Evolutionary conservation across 1,140 invertebrate species (phyloP), one percentile per base, ranked within the genome.

Genomic region (Asobara japonica): DNA sequence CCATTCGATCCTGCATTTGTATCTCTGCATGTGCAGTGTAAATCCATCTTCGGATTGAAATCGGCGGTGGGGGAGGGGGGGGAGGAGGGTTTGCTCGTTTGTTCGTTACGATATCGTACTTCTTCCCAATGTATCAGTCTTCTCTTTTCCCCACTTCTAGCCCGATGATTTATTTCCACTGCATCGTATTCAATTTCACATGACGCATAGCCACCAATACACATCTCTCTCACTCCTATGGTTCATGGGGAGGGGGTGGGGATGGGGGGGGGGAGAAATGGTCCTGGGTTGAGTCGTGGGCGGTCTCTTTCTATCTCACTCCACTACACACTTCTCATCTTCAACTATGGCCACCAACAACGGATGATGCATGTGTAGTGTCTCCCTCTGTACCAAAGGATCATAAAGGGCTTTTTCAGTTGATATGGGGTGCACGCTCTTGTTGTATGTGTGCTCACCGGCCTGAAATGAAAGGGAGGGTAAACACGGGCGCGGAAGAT

Each of bases 151-250:
- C 41, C 38, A 18, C 13, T 18, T 65, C n/a, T 25, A n/a, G n/a
- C 25, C 30, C 41, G 8, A 67, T 73, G 72, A 73, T 73, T 73
- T 73, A 73, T 73, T 68, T 29, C 72, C 22, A 25, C 29, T 36
- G 72, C 65, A 64, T 73, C 71, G 71, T 31, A 73, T 73, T 73
- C 56, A 73, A 73, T 73, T 73, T 73, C 36, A 27, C 36, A 60
- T 60, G 36, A 48, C 31, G 36, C 20, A 41, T 61, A 36, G 31
- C 33, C 20, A 60, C 22, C 51, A 56, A 56, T 56, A 18, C 51
- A 51, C 45, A 11, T 51, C 45, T 51, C 16, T 51, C 20, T 16
- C 45, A 18, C 11, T 51, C 3, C 51, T 18, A n/a, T n/a, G 30
- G 33, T 41, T 16, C 45, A 51, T 51, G 45, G 45, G 45, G 8